These are phyloP conservation scores for Triplophysa rosa DNA, from an alignment of 2,113 vertebrate species.

Conservation along the genomic window DNA sequence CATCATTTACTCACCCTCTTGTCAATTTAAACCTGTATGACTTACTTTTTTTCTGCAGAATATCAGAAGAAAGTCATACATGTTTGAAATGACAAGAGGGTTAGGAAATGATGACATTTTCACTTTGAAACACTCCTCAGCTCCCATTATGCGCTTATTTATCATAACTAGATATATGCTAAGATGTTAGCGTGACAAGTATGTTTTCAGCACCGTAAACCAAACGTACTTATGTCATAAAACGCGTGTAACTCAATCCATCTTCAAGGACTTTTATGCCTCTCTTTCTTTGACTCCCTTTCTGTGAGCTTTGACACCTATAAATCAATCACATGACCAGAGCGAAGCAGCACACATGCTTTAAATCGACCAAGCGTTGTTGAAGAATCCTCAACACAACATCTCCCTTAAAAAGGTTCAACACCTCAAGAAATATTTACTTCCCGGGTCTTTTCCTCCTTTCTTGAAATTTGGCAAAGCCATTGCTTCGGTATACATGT, in stretches of 20 bases:
- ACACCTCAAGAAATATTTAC: conserved; percentile 7
- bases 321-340: conserved; percentile 49
- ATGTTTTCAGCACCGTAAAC: conserved; percentile 42
- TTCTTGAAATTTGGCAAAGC: conserved; percentile 15
- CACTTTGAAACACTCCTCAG: neutral
- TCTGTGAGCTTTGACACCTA: conserved; percentile 45
- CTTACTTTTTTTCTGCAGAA: too few species aligned
- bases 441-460: neutral
- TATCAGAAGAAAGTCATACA: too few species aligned
- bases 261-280: conserved; percentile 46
- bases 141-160: neutral
- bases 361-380: conserved; percentile 16
- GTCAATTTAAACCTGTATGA: too few species aligned
- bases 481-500: neutral
- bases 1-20: too few species aligned
- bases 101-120: too few species aligned
- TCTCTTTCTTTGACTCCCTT: conserved; percentile 31
- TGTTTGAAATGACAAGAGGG: too few species aligned
- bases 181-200: conserved; percentile 14
- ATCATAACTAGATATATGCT: conserved; percentile 10
- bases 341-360: conserved; percentile 34
- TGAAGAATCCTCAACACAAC: conserved; percentile 24
- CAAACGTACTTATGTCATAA: conserved; percentile 47
- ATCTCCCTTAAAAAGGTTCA: conserved; percentile 30
- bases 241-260: conserved; percentile 51